Evolutionary conservation across 2,113 vertebrate species (phyloP).

Genomic region (Cercocebus atys): DNA sequence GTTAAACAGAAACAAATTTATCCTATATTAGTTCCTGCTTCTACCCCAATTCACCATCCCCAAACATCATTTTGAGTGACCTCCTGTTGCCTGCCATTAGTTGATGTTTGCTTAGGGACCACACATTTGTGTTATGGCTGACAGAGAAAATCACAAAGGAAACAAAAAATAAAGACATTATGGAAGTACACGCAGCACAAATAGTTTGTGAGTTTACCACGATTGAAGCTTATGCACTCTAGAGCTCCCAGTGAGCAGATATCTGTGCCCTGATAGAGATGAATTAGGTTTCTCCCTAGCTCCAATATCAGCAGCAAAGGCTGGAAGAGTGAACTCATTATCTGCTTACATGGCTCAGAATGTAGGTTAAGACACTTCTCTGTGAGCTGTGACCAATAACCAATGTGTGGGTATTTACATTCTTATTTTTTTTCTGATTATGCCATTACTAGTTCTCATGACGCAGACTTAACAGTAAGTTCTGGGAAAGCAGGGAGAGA

Average conservation of each 20-base stretch:
- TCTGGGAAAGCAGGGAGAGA: not conserved
- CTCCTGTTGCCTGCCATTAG: not conserved
- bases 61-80: not conserved
- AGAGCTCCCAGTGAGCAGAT: not conserved
- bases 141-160: not conserved
- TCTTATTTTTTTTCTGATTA: not conserved
- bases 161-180: not conserved
- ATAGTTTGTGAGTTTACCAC: not conserved
- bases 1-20: not conserved
- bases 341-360: not conserved
- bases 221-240: fast-evolving
- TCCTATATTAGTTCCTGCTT: not conserved
- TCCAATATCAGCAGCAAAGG: not conserved
- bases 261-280: not conserved
- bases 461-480: not conserved
- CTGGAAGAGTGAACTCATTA: not conserved
- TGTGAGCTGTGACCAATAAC: not conserved
- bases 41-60: too few relatives aligned
- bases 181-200: not conserved
- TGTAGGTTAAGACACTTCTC: not conserved
- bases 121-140: not conserved
- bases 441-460: not conserved
- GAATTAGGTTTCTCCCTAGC: too few relatives aligned
- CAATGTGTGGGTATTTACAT: not conserved
- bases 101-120: not conserved